phyloP scores from a whole-genome alignment of 2,888 invertebrate genomes.

The Criorhina ranunculi region DNA sequence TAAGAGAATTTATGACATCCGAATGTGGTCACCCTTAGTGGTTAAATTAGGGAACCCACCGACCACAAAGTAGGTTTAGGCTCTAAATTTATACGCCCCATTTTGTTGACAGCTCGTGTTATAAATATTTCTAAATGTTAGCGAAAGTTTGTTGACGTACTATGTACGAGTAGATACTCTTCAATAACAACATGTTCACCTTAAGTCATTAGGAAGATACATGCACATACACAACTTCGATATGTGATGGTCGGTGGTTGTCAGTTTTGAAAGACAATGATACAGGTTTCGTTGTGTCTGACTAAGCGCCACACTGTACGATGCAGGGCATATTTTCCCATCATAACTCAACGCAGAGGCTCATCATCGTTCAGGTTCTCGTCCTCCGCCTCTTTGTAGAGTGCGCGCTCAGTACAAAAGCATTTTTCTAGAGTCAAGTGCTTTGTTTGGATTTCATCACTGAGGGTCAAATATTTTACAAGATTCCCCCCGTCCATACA shows the following conservation, averaged over 20 bases:
- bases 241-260: neutral
- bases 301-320: slow-evolving; percentile 67
- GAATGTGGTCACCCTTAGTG: slow-evolving; percentile 65
- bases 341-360: slow-evolving; percentile 42
- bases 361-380: slow-evolving; percentile 13
- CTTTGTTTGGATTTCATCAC: slow-evolving; percentile 69
- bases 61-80: slow-evolving; percentile 25
- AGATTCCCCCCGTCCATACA: slow-evolving; percentile 34
- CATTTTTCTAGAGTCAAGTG: slow-evolving; percentile 72
- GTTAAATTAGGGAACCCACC: slow-evolving; percentile 43
- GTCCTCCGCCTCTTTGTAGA: slow-evolving; percentile 7
- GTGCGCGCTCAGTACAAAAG: slow-evolving; percentile 69
- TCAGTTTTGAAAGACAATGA: slow-evolving; percentile 33
- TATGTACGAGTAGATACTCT: neutral
- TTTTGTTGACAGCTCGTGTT: slow-evolving; percentile 56
- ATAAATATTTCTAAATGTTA: slow-evolving; percentile 59
- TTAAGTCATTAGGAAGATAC: slow-evolving; percentile 53
- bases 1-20: slow-evolving; percentile 70
- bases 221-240: neutral
- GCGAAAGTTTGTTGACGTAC: slow-evolving; percentile 72
- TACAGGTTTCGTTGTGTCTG: slow-evolving; percentile 59
- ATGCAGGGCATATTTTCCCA: slow-evolving; percentile 53
- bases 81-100: slow-evolving; percentile 14
- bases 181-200: slow-evolving; percentile 35
- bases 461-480: slow-evolving; percentile 68